Percentiles rank a stretch among this genome's conserved stretches.
These are phyloP conservation scores for Drosophila aldrichi DNA, from an alignment of 2,888 invertebrate genomes.

Conservation along the genomic window DNA sequence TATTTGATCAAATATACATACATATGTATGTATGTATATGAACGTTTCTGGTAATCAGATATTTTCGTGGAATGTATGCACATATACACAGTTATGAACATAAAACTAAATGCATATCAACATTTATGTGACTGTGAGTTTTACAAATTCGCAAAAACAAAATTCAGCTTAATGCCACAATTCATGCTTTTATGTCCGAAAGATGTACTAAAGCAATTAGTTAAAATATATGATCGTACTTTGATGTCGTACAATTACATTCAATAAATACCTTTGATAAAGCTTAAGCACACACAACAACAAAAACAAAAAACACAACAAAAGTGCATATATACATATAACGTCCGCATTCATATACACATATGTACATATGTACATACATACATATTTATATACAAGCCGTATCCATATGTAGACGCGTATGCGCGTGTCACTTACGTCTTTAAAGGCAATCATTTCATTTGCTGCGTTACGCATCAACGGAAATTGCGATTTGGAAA, in stretches of 20 bases:
- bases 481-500: conserved; percentile 3
- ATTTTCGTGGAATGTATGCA: neutral
- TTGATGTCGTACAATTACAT: neutral
- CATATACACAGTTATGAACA: neutral
- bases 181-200: neutral
- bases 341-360: too few species aligned
- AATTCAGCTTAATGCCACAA: neutral
- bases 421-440: conserved; percentile 67
- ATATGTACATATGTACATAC: neutral
- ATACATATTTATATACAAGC: neutral
- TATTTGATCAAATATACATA: too few species aligned
- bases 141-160: neutral
- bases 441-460: conserved; percentile 42
- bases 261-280: conserved; percentile 10
- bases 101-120: neutral
- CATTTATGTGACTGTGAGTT: neutral
- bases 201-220: neutral
- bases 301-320: neutral
- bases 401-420: neutral
- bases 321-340: neutral
- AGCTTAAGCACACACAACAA: neutral
- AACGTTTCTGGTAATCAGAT: neutral
- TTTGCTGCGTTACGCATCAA: neutral
- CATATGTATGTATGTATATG: too few species aligned
- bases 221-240: neutral